These are phyloP conservation scores for Sepioteuthis lessoniana DNA, from an alignment of 2,888 invertebrate species.

Conservation along the genomic window DNA sequence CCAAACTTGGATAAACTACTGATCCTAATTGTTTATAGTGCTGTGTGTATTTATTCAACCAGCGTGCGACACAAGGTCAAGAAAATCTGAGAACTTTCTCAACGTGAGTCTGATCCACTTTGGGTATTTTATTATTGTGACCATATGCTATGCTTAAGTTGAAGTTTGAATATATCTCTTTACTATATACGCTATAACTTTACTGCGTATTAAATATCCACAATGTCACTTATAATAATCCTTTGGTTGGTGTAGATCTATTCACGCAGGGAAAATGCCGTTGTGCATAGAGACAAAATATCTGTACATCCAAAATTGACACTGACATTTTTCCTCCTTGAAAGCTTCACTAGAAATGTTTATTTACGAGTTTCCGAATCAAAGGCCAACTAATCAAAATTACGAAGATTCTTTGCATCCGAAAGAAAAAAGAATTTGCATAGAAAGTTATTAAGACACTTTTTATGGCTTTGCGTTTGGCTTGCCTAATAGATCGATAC, in stretches of 20 bases:
- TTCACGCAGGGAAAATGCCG: neutral
- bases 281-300: neutral
- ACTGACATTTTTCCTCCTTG: neutral
- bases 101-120: too few relatives aligned
- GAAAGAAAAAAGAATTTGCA: neutral
- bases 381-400: neutral
- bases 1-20: too few relatives aligned
- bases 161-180: neutral
- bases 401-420: neutral
- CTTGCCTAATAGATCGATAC: neutral
- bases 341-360: neutral
- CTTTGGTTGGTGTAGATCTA: neutral
- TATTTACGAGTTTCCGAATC: slow-evolving; percentile 23
- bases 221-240: neutral
- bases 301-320: neutral
- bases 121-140: neutral
- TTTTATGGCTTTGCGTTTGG: neutral
- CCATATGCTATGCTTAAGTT: neutral
- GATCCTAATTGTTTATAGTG: too few relatives aligned
- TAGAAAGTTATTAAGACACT: neutral
- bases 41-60: too few relatives aligned
- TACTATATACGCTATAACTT: neutral
- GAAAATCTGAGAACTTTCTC: too few relatives aligned
- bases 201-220: neutral
- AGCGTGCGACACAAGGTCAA: too few relatives aligned